Percentiles rank a stretch among this genome's conserved stretches.
Evolutionary conservation across 2,888 invertebrate genomes (phyloP).

Genomic region (Agrochola circellaris): DNA sequence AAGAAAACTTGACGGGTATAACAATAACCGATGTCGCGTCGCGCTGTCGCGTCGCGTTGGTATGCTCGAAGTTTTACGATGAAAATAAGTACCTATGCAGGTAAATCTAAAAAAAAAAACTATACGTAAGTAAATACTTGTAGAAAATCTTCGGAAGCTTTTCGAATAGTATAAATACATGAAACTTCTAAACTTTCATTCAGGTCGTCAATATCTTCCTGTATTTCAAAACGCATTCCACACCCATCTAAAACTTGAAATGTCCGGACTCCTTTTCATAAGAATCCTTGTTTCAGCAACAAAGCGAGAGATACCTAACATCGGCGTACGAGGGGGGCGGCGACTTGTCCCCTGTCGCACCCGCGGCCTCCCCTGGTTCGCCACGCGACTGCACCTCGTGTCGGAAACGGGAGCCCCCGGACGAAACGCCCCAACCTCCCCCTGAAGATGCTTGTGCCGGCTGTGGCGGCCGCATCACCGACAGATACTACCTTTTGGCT

Average conservation of each 20-base stretch:
- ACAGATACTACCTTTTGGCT: slow-evolving; percentile 97
- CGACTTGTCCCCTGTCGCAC: slow-evolving; percentile 94
- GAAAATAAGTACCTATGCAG: neutral
- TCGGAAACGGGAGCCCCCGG: slow-evolving; percentile 90
- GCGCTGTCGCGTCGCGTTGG: too few relatives aligned
- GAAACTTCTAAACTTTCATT: neutral
- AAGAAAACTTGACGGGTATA: too few relatives aligned
- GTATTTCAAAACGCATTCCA: neutral
- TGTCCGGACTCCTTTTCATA: slow-evolving; percentile 44
- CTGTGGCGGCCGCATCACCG: slow-evolving; percentile 96
- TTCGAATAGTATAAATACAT: neutral
- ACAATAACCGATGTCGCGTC: too few relatives aligned
- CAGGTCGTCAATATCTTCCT: neutral
- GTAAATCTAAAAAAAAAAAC: neutral
- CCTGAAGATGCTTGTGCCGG: slow-evolving; percentile 94
- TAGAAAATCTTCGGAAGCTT: neutral
- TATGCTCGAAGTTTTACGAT: too few relatives aligned
- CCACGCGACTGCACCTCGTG: slow-evolving; percentile 91
- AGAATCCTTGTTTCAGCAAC: slow-evolving; percentile 88
- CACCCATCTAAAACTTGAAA: slow-evolving; percentile 5
- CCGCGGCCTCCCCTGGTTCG: slow-evolving; percentile 92
- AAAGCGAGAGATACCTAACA: slow-evolving; percentile 93
- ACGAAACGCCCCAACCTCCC: slow-evolving; percentile 85
- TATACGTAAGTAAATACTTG: too few relatives aligned
- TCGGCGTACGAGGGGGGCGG: slow-evolving; percentile 93